These are phyloP conservation scores for Nesoenas mayeri DNA, from an alignment of 2,113 vertebrate species.

Conservation along the genomic window DNA sequence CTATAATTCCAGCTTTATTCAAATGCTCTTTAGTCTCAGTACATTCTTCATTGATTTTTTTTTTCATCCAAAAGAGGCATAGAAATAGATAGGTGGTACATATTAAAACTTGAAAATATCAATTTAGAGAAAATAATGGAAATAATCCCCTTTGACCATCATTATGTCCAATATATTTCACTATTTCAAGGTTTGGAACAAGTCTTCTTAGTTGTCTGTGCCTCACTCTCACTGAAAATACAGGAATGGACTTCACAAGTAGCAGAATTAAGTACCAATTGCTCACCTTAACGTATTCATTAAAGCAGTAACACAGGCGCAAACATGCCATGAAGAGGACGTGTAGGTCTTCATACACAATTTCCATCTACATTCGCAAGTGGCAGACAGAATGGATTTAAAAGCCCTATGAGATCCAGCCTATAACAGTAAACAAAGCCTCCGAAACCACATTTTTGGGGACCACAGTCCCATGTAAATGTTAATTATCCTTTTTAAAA, in stretches of 20 bases:
- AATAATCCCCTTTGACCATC: neutral
- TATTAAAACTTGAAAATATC: neutral
- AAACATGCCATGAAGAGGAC: neutral
- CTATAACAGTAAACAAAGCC: neutral
- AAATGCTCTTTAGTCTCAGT: constrained; percentile 30
- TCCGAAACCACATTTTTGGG: neutral
- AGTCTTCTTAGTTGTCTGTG: neutral
- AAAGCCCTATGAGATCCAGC: neutral
- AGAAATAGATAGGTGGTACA: neutral
- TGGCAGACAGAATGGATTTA: neutral
- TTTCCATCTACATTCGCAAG: neutral
- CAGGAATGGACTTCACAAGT: neutral
- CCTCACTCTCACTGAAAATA: neutral
- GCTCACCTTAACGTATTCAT: neutral
- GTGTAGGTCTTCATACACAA: neutral
- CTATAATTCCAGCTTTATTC: constrained; percentile 56
- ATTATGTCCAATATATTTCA: neutral
- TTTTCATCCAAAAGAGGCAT: neutral
- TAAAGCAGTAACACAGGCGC: neutral
- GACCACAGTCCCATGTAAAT: neutral
- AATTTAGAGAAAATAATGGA: neutral
- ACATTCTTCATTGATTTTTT: neutral
- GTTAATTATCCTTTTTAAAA: neutral
- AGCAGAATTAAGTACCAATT: neutral
- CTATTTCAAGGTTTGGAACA: neutral